Evolutionary conservation across 2,888 invertebrate species (phyloP), one percentile per base, ranked within the genome.

Genomic region (Trichopria drosophilae): DNA sequence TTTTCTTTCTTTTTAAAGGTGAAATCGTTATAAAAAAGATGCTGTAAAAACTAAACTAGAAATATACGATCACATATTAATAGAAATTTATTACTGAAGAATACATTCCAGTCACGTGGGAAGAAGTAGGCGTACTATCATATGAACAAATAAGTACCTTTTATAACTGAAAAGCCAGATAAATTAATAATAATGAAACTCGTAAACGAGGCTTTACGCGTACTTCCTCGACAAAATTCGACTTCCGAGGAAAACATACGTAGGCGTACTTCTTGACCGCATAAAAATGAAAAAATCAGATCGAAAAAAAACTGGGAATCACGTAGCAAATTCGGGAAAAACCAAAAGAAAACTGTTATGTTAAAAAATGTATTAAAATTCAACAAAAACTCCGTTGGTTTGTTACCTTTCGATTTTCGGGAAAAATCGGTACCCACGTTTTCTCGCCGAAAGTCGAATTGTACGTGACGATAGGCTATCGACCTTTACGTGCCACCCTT

Each of bases 371-470:
- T 9, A 12, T 6, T 20, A 43, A 34, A 43, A 18, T n/a, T 13
- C 19, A 13, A 22, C 12, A 15, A 32, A 9, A 12, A 20, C 20
- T 15, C 2, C 13, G 16, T 13, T 4, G 32, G 10, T 6, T 10
- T 40, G 53, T 39, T 72, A 72, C 72, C 72, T 72, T 67, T 69
- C 68, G 65, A 70, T 72, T 65, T 72, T 72, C 50, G 72, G 72
- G 65, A 72, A 72, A 66, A 72, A 72, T 55, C 72, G 69, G 66
- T 72, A 72, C 52, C 72, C 72, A 66, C 72, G 72, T 64, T 73
- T 73, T 73, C 71, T 71, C 66, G 72, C 72, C 65, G 72, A 72
- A 65, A 73, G 72, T 66, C 72, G 72, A 69, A 73, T 69, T 63
- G 71, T 70, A 64, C 70, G 70, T 24, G 52, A 60, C 69, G 66